phyloP scores from a whole-genome alignment of 2,888 invertebrate genomes.

The Deilephila elpenor region DNA sequence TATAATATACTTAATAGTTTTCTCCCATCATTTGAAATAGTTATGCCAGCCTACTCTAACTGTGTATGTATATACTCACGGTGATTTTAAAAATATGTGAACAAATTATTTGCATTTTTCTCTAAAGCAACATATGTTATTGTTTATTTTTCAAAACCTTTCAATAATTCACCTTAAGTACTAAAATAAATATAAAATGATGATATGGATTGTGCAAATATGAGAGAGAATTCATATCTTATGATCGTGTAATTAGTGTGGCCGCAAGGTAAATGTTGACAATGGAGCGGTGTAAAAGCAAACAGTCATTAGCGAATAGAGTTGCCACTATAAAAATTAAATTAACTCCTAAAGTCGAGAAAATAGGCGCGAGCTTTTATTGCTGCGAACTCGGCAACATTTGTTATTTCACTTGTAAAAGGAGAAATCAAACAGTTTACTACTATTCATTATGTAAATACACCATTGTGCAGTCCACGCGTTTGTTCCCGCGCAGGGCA shows the following conservation, averaged over 20 bases:
- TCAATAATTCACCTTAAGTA: no score
- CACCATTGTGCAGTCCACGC: conserved; percentile 51
- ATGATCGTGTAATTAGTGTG: neutral
- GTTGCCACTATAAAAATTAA: conserved; percentile 17
- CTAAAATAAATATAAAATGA: no score
- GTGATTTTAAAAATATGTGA: no score
- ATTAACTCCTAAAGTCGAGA: conserved; percentile 12
- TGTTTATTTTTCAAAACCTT: no score
- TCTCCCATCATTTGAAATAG: no score
- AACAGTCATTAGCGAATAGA: conserved; percentile 8
- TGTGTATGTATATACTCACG: no score
- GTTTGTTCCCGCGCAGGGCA: conserved; percentile 39
- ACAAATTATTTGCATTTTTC: no score
- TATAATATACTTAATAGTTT: no score
- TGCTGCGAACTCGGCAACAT: conserved; percentile 49
- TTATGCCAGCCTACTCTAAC: no score
- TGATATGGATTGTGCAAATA: no score
- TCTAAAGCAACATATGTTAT: no score
- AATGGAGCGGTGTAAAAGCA: neutral
- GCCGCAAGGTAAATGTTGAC: neutral
- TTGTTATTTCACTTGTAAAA: conserved; percentile 58
- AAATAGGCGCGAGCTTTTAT: conserved; percentile 48
- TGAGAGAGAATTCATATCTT: neutral
- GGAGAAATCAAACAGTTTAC: conserved; percentile 57
- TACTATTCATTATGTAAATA: conserved; percentile 59